These are phyloP conservation scores for Tokudaia tokunoshimensis DNA, from an alignment of 2,797 vertebrate species.

Conservation along the genomic window DNA sequence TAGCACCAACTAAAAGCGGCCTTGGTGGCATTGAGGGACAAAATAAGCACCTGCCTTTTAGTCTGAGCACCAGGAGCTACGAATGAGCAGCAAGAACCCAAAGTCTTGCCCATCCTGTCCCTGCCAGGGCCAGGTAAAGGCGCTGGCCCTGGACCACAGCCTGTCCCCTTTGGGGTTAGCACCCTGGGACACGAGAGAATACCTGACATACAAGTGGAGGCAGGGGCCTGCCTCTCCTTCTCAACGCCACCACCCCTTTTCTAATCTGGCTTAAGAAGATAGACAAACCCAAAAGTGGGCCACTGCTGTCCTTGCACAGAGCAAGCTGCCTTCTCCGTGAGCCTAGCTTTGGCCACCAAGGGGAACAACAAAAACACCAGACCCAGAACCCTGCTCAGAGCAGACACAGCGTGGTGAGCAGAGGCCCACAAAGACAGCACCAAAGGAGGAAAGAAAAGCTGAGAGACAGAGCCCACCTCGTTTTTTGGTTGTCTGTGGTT, in stretches of 20 bases:
- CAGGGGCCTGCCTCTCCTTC: slow-evolving; percentile 36
- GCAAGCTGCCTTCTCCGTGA: not conserved
- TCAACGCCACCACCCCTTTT: not conserved
- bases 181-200: slow-evolving; percentile 43
- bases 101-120: not conserved
- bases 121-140: not conserved
- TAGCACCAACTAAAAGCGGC: slow-evolving; percentile 85
- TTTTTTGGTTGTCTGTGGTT: slow-evolving; percentile 86
- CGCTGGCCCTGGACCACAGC: not conserved
- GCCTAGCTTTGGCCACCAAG: slow-evolving; percentile 68
- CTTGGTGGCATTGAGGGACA: slow-evolving; percentile 57
- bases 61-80: slow-evolving; percentile 18
- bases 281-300: not conserved
- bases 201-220: not conserved
- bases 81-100: slow-evolving; percentile 1
- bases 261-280: slow-evolving; percentile 59
- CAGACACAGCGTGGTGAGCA: slow-evolving; percentile 71
- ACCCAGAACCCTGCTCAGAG: slow-evolving; percentile 63
- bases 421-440: slow-evolving; percentile 79
- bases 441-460: slow-evolving; percentile 67
- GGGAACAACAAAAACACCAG: slow-evolving; percentile 29
- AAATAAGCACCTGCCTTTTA: slow-evolving; percentile 59
- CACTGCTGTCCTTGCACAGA: not conserved
- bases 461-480: slow-evolving; percentile 80
- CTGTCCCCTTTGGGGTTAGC: not conserved